Evolutionary conservation across 2,113 vertebrate species (phyloP), one percentile per base, ranked within the genome.

Genomic region (Tinamus guttatus): DNA sequence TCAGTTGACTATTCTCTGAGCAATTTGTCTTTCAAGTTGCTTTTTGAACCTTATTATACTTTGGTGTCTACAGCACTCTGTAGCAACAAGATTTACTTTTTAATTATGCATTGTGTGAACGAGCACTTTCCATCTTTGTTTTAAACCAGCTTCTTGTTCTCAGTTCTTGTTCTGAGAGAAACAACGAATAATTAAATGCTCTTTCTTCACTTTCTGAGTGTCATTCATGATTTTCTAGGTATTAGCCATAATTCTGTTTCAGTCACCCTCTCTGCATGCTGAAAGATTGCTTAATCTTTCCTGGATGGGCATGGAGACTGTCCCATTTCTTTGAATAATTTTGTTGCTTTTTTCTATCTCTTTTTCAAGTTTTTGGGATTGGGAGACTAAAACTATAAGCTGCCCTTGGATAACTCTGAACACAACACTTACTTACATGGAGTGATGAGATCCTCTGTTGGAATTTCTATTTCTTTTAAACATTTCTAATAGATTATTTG

Each of bases 391-490:
- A 92, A 20, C 12, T 12, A n/a, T 60, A 69, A 76, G 34, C 16
- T 79, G 5, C 6, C 75, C 6, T 71, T 71, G 5, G 43, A 27
- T 71, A 63, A 17, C 11, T 88, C 85, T 80, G 54, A 85, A 80
- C 34, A 19, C 28, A 71, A 5, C 1, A 0, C 28, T 14, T 80
- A 34, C 5, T 11, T 2, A 2, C n/a, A 38, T 56, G 12, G 19
- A 4, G 1, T 32, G 27, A 79, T 43, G 70, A 75, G 5, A 1
- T 54, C 21, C 45, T 67, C 93, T 41, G 30, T 32, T 79, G 18
- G 17, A 75, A 36, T 87, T 89, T 89, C 78, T 75, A 14, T 71
- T 87, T 4, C 8, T 90, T 91, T 82, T 80, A 82, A 90, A 49
- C 0, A 0, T 20, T 68, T 76, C 6, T 32, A 34, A 7, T 60